A percentile compares a stretch with the other conserved stretches of the same genome.
Evolutionary conservation across 2,888 invertebrate genomes (phyloP).

Genomic region (Synergus laeviventris): DNA sequence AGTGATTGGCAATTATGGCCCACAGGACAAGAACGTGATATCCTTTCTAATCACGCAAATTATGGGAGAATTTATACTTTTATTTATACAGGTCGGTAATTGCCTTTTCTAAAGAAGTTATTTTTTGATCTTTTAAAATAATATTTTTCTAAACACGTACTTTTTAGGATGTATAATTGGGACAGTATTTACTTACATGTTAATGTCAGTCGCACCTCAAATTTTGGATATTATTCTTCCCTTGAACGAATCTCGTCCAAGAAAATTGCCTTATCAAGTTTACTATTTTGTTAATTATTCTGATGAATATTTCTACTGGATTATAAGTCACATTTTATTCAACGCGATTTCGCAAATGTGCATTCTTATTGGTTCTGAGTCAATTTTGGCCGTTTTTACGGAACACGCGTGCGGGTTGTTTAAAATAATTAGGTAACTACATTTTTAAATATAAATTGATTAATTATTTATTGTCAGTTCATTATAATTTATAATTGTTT

Average conservation of each 20-base stretch:
- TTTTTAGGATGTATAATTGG: not conserved
- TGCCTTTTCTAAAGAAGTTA: not conserved
- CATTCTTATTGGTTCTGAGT: not conserved
- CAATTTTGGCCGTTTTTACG: conserved; percentile 4
- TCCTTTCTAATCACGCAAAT: not conserved
- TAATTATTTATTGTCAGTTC: not conserved
- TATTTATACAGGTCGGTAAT: not conserved
- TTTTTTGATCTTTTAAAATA: too few relatives aligned
- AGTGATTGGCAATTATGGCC: conserved; percentile 13
- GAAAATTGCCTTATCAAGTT: not conserved
- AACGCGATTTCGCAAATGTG: not conserved
- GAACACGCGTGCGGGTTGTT: conserved; percentile 8
- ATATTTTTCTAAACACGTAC: not conserved
- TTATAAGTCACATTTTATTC: not conserved
- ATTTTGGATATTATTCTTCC: not conserved
- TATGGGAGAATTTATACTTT: not conserved
- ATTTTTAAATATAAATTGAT: not conserved
- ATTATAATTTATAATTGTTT: not conserved
- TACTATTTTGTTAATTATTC: conserved; percentile 23
- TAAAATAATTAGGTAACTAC: not conserved
- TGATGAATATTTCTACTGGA: conserved; percentile 2
- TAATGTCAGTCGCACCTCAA: not conserved
- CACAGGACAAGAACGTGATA: not conserved
- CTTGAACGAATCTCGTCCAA: not conserved
- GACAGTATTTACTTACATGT: not conserved